phyloP scores from a whole-genome alignment of 1,140 invertebrate genomes.

The Paramacrobiotus metropolitanus region DNA sequence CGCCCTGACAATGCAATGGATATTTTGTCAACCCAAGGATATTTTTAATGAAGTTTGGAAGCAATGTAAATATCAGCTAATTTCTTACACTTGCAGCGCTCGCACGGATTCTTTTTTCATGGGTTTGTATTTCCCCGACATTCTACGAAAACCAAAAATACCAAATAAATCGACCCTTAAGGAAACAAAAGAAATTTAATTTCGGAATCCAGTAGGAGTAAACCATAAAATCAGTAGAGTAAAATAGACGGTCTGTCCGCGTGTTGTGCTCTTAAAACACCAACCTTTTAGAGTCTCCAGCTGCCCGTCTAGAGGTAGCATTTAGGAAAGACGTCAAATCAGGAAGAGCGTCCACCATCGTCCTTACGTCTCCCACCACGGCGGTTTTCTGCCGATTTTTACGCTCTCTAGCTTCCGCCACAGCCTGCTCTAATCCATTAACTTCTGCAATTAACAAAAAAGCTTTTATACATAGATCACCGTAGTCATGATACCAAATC shows the following conservation, averaged over 20 bases:
- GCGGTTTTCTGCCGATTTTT: neutral
- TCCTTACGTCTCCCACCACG: neutral
- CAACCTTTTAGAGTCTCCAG: too few relatives aligned
- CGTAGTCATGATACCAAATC: too few relatives aligned
- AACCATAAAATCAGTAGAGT: too few relatives aligned
- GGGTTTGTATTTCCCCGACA: neutral
- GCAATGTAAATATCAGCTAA: too few relatives aligned
- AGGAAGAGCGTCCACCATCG: neutral
- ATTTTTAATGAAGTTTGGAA: too few relatives aligned
- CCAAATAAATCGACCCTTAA: neutral
- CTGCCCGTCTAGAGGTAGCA: neutral
- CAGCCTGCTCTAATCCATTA: neutral
- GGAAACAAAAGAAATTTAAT: neutral
- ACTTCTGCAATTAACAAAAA: neutral
- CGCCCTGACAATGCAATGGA: neutral
- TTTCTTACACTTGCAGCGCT: neutral
- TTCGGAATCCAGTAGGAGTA: too few relatives aligned
- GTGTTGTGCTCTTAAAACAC: too few relatives aligned
- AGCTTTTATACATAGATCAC: too few relatives aligned
- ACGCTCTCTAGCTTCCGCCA: neutral
- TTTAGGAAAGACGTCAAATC: neutral
- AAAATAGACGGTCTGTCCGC: too few relatives aligned
- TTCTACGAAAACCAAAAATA: neutral
- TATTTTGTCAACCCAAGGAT: too few relatives aligned
- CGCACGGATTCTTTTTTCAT: neutral